These are phyloP conservation scores for Limnothrissa miodon DNA, from an alignment of 2,113 vertebrate species.

Conservation along the genomic window DNA sequence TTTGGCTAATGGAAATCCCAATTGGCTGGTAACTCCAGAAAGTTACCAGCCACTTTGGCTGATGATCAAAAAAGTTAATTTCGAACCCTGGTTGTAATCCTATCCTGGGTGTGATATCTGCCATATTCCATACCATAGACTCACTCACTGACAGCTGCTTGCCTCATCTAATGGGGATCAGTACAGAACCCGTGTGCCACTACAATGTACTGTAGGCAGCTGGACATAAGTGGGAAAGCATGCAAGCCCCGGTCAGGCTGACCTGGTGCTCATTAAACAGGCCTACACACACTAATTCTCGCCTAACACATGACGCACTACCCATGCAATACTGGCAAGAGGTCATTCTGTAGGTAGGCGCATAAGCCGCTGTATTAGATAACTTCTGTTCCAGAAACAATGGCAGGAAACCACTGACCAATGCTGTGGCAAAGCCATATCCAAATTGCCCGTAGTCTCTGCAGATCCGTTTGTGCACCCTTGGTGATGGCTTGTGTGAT, in stretches of 20 bases:
- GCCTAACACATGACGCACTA: background rate
- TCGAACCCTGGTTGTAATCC: background rate
- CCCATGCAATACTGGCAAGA: background rate
- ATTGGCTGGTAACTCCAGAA: too few relatives aligned
- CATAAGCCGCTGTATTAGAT: background rate
- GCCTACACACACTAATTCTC: background rate
- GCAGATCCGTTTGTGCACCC: slow-evolving; percentile 52
- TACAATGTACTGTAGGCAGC: background rate
- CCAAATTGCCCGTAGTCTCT: slow-evolving; percentile 55
- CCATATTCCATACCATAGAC: background rate
- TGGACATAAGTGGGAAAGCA: background rate
- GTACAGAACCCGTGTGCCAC: background rate
- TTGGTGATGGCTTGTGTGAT: slow-evolving; percentile 56
- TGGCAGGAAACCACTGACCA: slow-evolving; percentile 38
- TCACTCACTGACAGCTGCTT: slow-evolving; percentile 1
- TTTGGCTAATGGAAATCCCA: too few relatives aligned
- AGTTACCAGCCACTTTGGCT: too few relatives aligned
- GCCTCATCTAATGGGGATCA: background rate
- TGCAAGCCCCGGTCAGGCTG: background rate
- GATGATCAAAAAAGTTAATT: too few relatives aligned
- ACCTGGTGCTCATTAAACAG: background rate
- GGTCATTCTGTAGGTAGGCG: background rate
- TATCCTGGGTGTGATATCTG: background rate
- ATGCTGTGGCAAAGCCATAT: slow-evolving; percentile 69
- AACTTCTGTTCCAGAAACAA: background rate